These are phyloP conservation scores for Gambusia affinis DNA, from an alignment of 2,113 vertebrate genomes.

Conservation along the genomic window DNA sequence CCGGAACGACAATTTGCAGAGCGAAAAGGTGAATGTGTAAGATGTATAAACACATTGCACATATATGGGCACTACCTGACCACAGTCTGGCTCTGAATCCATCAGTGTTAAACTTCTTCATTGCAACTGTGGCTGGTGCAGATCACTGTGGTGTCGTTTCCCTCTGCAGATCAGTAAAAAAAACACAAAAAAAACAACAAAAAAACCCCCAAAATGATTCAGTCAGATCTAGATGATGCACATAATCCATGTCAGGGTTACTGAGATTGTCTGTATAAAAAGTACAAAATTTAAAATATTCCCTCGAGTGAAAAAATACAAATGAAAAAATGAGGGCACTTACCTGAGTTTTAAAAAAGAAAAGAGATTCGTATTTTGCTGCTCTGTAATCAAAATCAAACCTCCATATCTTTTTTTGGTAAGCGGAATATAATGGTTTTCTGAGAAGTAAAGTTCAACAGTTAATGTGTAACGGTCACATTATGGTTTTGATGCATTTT, in stretches of 20 bases:
- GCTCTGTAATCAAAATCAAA: conserved; percentile 62
- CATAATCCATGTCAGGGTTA: conserved; percentile 64
- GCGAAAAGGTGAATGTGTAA: conserved; percentile 23
- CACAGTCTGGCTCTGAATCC: conserved; percentile 61
- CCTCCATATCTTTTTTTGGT: conserved; percentile 68
- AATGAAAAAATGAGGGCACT: conserved; percentile 35
- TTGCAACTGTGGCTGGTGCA: conserved; percentile 69
- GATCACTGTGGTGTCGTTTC: conserved; percentile 58
- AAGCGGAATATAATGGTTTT: conserved; percentile 26
- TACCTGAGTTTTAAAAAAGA: conserved; percentile 29
- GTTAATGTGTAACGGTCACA: conserved; percentile 43
- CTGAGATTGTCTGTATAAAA: conserved; percentile 59
- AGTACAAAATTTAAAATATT: conserved; percentile 22
- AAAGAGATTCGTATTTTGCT: conserved; percentile 55
- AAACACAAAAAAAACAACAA: conserved; percentile 24
- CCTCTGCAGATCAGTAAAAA: conserved; percentile 73
- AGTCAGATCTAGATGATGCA: conserved; percentile 60
- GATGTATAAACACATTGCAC: conserved; percentile 59
- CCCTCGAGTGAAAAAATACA: conserved; percentile 34
- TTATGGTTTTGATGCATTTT: conserved; percentile 55
- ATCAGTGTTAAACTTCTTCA: conserved; percentile 76
- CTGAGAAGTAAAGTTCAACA: conserved; percentile 48
- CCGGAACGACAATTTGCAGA: conserved; percentile 34
- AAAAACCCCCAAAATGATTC: conserved; percentile 51
- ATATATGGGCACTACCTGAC: conserved; percentile 50